Conservation (phyloP, 2,888 invertebrate genomes). For the Brachylomia viminalis region DNA sequence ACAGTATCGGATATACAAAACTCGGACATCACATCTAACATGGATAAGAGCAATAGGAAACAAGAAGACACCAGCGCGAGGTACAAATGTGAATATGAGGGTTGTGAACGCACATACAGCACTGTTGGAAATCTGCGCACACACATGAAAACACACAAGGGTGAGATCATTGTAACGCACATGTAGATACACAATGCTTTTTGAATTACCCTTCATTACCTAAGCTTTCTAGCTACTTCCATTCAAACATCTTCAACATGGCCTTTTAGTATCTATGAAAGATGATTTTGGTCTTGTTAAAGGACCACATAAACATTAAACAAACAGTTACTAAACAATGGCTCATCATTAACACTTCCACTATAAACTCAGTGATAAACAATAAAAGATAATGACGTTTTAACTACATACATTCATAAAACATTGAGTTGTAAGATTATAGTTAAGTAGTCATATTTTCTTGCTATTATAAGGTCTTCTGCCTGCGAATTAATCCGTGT, state of each 20-base stretch:
- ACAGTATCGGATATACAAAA: conserved; percentile 75
- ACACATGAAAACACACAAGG: conserved; percentile 98
- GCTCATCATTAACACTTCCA: not conserved
- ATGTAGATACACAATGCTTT: conserved; percentile 26
- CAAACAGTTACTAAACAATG: not conserved
- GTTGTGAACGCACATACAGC: conserved; percentile 97
- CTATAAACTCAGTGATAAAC: conserved; percentile 13
- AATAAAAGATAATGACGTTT: not conserved
- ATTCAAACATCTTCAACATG: no score
- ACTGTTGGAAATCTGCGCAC: conserved; percentile 98
- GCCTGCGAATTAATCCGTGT: not conserved
- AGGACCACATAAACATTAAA: not conserved
- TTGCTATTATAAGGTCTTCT: not conserved
- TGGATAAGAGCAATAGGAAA: conserved; percentile 81
- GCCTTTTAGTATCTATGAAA: not conserved
- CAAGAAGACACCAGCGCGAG: conserved; percentile 86
- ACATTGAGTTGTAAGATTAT: not conserved
- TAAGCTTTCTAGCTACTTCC: conserved; percentile 11
- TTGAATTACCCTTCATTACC: not conserved
- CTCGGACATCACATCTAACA: conserved; percentile 72
- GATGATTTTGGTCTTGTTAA: not conserved
- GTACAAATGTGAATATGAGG: conserved; percentile 96
- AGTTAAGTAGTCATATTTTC: no score
- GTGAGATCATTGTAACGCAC: conserved; percentile 85
- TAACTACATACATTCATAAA: not conserved